Base-by-base conservation (phyloP, 2,888 invertebrate genomes). In the Leptopilina drosophilae region DNA sequence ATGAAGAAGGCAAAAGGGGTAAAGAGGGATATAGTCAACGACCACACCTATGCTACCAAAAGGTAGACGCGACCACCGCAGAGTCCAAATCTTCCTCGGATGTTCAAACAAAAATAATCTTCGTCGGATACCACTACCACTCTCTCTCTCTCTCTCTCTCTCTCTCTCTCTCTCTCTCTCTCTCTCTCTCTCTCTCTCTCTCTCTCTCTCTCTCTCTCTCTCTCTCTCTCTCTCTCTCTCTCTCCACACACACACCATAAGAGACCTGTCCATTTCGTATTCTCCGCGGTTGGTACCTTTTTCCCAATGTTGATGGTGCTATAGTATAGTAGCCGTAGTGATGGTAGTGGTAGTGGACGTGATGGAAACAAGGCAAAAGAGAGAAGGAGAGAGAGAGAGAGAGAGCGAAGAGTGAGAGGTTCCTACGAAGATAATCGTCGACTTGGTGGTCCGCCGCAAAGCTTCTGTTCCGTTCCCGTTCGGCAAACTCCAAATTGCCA, bases 11-110 rank as follows among this genome's bases (percentile, higher is more conserved):
- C 77, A 77, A 79, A 81, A 79, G 80, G 82, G 78, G 82, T 33
- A 78, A 79, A 77, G 75, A 66, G 78, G 80, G 83, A 81, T 82
- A 78, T 78, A 76, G 82, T 65, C 78, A 62, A 76, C 87, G 88
- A 88, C 90, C 89, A 90, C 89, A 90, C 89, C 90, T 90, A 90
- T 87, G 89, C 88, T 87, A 87, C 86, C 85, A 84, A 85, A 84
- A 87, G 82, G 81, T 84, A 85, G 86, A 85, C 84, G 84, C 85
- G 89, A 88, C 89, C 89, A 87, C 88, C 88, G 84, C 86, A 83
- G 82, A 83, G 87, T 81, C 82, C 80, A 80, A 82, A 82, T 82
- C 80, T 81, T 82, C 80, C 79, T 80, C 84, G 77, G 81, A 82
- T 80, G 80, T 77, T 82, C 78, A 84, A 85, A 84, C 82, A 82